Base-by-base conservation (phyloP, 2,888 invertebrate species). In the Carpatolechia fugitivella region DNA sequence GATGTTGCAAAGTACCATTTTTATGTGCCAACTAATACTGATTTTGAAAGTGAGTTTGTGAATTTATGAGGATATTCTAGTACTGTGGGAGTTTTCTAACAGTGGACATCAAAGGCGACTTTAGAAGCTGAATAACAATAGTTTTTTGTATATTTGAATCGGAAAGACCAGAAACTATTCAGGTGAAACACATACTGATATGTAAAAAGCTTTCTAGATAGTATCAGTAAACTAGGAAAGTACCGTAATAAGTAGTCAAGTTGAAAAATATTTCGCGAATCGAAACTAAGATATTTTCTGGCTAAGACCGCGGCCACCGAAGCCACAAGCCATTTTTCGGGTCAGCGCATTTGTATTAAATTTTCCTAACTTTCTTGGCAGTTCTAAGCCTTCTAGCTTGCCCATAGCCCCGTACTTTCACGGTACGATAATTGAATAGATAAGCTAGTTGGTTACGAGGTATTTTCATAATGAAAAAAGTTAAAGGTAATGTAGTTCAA, bases 291-390 rank as follows among this genome's bases (percentile, higher is more conserved):
- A 24, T 24, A 24, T 24, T 24, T 24, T 24, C 24, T 6, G 24
- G n/a, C 31, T 30, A 41, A 44, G 13, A n/a, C 44, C 44, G 44
- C 20, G 44, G 16, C 52, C 51, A 31, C 20, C 14, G 24, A 24
- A 18, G 51, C 48, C 56, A 24, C 56, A 46, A 54, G 20, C 51
- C 38, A 51, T 56, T 56, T 56, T 54, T 54, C 54, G 54, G 56
- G 56, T 56, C 56, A 56, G 31, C 51, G 54, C 14, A 56, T 50
- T 51, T 56, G 54, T 56, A 54, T 56, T 56, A 56, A 54, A 56
- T 54, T 56, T 56, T 54, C 50, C 46, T 47, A 56, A 56, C 50
- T 56, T 56, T 53, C 56, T 51, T 56, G 51, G 46, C 54, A 50
- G 50, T 56, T 53, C 36, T 51, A 40, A 40, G 49, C 56, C 56